Percentiles rank a stretch among this genome's conserved stretches.
Evolutionary conservation across 2,888 invertebrate species (phyloP).

Genomic region (Aradus depressus): DNA sequence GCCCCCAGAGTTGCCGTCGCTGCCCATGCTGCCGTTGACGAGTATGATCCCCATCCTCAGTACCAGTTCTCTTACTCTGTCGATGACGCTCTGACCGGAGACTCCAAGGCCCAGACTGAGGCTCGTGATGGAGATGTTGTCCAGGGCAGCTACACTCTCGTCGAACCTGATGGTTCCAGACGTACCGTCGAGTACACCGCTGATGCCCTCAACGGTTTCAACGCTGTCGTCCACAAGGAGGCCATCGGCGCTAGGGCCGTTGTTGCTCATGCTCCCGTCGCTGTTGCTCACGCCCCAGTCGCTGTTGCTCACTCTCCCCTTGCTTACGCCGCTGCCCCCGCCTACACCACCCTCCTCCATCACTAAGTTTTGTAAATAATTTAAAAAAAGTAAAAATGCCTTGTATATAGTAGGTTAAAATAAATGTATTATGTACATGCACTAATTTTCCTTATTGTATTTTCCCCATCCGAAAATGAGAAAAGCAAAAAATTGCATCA

Average conservation of each 20-base stretch:
- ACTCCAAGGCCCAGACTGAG: conserved; percentile 34
- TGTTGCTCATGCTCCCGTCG: conserved; percentile 27
- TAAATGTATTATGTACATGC: too few relatives aligned
- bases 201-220: conserved; percentile 31
- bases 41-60: conserved; percentile 30
- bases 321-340: conserved; percentile 4
- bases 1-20: conserved; percentile 2
- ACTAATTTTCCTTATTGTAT: too few relatives aligned
- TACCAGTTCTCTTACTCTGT: conserved; percentile 31
- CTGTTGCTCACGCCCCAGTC: conserved; percentile 27
- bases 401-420: too few relatives aligned
- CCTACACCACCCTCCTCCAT: conserved; percentile 15
- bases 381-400: too few relatives aligned
- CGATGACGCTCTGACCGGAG: conserved; percentile 33
- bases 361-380: too few relatives aligned
- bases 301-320: conserved; percentile 13
- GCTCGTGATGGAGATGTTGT: conserved; percentile 35
- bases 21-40: conserved; percentile 25
- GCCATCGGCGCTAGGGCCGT: conserved; percentile 32
- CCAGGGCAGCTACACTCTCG: conserved; percentile 34
- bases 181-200: conserved; percentile 31
- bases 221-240: too few relatives aligned
- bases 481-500: too few relatives aligned
- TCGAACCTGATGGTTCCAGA: conserved; percentile 21
- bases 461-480: too few relatives aligned